A percentile compares a stretch with the other conserved stretches of the same genome.
These are phyloP conservation scores for Fregata magnificens DNA, from an alignment of 2,113 vertebrate species.

Conservation along the genomic window DNA sequence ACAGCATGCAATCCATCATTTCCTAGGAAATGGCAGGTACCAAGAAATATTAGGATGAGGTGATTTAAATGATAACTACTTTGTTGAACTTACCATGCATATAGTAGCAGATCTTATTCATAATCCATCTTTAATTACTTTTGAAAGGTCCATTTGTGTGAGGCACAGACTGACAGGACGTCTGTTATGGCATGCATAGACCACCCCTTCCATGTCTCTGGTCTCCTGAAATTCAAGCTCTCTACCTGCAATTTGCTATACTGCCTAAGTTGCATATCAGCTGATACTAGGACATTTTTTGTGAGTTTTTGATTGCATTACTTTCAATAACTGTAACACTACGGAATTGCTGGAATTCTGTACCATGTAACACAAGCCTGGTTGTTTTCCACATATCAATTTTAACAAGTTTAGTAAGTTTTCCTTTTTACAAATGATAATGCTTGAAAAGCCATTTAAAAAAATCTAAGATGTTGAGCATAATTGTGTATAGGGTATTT, in stretches of 20 bases:
- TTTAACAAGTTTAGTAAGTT: neutral
- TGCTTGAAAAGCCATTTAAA: neutral
- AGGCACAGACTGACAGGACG: rapidly evolving
- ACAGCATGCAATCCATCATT: neutral
- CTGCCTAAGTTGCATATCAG: neutral
- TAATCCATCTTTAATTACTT: neutral
- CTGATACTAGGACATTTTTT: neutral
- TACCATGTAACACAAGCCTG: neutral
- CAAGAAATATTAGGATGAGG: neutral
- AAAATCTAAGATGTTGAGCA: neutral
- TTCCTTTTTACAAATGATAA: neutral
- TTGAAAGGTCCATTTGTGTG: neutral
- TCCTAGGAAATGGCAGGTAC: neutral
- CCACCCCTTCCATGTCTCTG: neutral
- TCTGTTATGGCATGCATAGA: neutral
- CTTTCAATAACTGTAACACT: neutral
- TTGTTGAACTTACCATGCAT: neutral
- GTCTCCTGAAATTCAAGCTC: neutral
- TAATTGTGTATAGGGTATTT: neutral
- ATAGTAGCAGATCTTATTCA: neutral
- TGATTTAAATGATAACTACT: neutral
- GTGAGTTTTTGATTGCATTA: neutral
- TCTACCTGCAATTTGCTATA: neutral
- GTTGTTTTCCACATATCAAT: neutral
- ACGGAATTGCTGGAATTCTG: neutral